Percentiles rank a stretch among this genome's conserved stretches.
phyloP scores from a whole-genome alignment of 2,888 invertebrate genomes.

The Selenia dentaria region DNA sequence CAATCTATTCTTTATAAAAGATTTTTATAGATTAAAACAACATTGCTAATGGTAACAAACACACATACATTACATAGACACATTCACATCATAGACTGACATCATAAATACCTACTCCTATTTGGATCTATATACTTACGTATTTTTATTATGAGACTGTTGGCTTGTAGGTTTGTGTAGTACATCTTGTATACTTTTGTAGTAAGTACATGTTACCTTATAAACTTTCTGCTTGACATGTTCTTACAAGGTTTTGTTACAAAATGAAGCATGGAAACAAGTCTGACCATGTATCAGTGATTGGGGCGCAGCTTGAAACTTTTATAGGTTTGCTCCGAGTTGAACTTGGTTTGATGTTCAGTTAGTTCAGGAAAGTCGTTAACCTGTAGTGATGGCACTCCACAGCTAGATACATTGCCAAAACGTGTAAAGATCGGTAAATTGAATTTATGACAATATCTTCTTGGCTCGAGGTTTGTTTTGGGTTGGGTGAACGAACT shows the following conservation, averaged over 20 bases:
- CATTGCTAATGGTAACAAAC: too few species aligned
- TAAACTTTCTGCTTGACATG: background rate
- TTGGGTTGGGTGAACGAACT: constrained; percentile 8
- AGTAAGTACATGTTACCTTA: too few species aligned
- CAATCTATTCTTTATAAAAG: too few species aligned
- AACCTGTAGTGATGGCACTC: constrained; percentile 14
- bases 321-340: constrained; percentile 24
- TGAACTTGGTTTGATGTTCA: constrained; percentile 21
- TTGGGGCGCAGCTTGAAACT: constrained; percentile 21
- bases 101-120: too few species aligned
- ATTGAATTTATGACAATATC: constrained; percentile 23
- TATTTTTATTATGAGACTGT: too few species aligned
- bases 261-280: constrained; percentile 21
- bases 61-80: too few species aligned
- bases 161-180: too few species aligned
- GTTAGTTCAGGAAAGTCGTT: constrained; percentile 14
- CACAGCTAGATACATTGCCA: constrained; percentile 21
- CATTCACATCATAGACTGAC: too few species aligned
- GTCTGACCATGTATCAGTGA: constrained; percentile 31
- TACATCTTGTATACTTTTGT: too few species aligned
- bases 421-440: constrained; percentile 21
- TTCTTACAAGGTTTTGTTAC: constrained; percentile 7
- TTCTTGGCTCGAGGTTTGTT: constrained; percentile 7
- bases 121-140: too few species aligned
- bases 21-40: too few species aligned